Conservation (phyloP, 2,113 vertebrate species). For the Regulus satrapa region DNA sequence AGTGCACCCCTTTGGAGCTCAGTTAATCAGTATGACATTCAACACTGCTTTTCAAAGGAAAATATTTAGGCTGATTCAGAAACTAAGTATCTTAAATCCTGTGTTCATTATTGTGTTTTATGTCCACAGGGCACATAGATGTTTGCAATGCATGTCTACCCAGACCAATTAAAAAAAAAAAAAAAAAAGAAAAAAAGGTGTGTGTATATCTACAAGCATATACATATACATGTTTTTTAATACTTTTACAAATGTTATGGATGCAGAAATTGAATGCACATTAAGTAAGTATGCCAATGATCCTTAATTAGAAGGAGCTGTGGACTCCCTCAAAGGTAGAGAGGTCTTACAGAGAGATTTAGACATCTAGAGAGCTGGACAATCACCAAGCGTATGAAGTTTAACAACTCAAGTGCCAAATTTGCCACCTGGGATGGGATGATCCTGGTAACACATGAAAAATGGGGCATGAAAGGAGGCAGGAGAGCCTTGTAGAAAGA, state of each 20-base stretch:
- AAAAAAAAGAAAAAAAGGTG: fast-evolving
- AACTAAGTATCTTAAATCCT: not conserved
- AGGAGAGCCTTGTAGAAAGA: not conserved
- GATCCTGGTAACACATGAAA: not conserved
- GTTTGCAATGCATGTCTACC: not conserved
- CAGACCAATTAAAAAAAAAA: too few relatives aligned
- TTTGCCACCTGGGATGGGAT: fast-evolving
- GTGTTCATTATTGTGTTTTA: not conserved
- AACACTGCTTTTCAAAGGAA: not conserved
- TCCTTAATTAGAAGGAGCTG: not conserved
- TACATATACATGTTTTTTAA: not conserved
- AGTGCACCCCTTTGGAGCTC: not conserved
- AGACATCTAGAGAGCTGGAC: not conserved
- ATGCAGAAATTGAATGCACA: not conserved
- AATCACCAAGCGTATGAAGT: not conserved
- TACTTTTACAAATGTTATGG: not conserved
- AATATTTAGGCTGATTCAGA: not conserved
- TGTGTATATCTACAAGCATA: not conserved
- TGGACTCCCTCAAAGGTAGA: not conserved
- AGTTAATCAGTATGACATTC: not conserved
- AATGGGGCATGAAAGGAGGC: not conserved
- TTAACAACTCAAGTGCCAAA: not conserved
- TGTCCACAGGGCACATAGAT: not conserved
- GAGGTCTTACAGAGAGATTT: not conserved
- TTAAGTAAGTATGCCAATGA: not conserved